Base-by-base conservation (phyloP, 2,888 invertebrate species). In the Phorcus lineatus region DNA sequence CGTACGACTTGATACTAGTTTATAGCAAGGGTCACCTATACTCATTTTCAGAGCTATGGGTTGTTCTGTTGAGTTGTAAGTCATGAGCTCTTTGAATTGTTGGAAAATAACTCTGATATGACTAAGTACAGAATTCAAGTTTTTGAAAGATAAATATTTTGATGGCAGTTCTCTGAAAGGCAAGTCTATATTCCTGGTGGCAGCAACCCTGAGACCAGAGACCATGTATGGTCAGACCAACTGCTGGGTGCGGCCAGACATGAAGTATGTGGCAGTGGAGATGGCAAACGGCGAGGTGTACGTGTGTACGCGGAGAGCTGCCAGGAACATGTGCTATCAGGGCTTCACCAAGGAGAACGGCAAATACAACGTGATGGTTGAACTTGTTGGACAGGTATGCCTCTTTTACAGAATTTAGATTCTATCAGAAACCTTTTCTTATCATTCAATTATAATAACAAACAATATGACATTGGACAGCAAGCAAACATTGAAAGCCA, bases 191-290 rank as follows among this genome's bases (percentile, higher is more conserved):
- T 97, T 94, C 92, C 94, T 99, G 82, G 98, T 99, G 16, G 99
- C 99, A 22, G 99, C 99, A 11, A 99, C 99, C 6, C 94, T 99
- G n/a, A 95, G 99, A 81, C 99, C 99, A 0, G 99, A 99, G 94
- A 99, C 99, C 0, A 99, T 99, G 99, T 99, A 99, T 92, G 99
- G 99, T 0, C 99, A 99, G 94, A 99, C 99, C 0, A 99, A 99
- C 92, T 99, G 99, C 93, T 99, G 99, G 98, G 93, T 99, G 3
- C 96, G 96, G 91, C 99, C 99, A 0, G 98, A 99, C 91, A 97
- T 99, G 91, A 95, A 95, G 86, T 99, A 99, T 91, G 95, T 99
- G 85, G 98, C 97, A 0, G 97, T 98, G 92, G 95, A 95, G 90
- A 91, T 91, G 3, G 95, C 96, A 3, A 54, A 17, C 17, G 76